phyloP scores from a whole-genome alignment of 2,888 invertebrate genomes.

The Nymphalis c-album region DNA sequence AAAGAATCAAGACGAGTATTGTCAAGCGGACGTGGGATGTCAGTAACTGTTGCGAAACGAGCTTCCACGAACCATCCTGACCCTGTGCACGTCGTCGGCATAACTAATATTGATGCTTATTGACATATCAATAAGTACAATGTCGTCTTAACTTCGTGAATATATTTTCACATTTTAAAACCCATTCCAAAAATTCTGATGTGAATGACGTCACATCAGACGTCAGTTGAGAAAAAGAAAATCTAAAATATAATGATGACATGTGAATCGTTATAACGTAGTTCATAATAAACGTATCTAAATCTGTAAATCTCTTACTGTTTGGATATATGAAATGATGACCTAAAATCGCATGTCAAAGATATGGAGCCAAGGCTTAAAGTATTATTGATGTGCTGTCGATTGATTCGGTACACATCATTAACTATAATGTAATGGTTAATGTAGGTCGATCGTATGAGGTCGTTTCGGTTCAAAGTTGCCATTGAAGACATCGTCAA shows the following conservation, averaged over 20 bases:
- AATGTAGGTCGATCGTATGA: conserved; percentile 36
- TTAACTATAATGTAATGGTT: conserved; percentile 57
- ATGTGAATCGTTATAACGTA: neutral
- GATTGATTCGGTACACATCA: conserved; percentile 53
- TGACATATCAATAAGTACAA: conserved; percentile 42
- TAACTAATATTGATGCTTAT: conserved; percentile 61
- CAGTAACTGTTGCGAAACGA: conserved; percentile 57
- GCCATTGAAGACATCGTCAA: conserved; percentile 21
- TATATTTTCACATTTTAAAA: neutral
- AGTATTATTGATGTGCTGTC: conserved; percentile 55
- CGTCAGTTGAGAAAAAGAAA: too few relatives aligned
- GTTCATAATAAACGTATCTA: neutral
- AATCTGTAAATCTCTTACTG: conserved; percentile 21
- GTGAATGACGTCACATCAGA: too few relatives aligned
- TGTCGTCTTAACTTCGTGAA: neutral
- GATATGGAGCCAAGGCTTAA: conserved; percentile 47
- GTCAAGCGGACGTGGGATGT: conserved; percentile 53
- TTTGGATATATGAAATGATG: conserved; percentile 32
- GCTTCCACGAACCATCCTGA: conserved; percentile 58
- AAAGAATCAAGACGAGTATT: conserved; percentile 46
- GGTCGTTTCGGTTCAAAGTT: conserved; percentile 29
- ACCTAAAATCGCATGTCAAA: conserved; percentile 47
- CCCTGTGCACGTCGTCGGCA: conserved; percentile 57
- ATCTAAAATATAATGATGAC: too few relatives aligned
- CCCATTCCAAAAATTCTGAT: too few relatives aligned